Base-by-base conservation (phyloP, 2,888 invertebrate genomes). In the Pseudococcus jackbeardsleyi region DNA sequence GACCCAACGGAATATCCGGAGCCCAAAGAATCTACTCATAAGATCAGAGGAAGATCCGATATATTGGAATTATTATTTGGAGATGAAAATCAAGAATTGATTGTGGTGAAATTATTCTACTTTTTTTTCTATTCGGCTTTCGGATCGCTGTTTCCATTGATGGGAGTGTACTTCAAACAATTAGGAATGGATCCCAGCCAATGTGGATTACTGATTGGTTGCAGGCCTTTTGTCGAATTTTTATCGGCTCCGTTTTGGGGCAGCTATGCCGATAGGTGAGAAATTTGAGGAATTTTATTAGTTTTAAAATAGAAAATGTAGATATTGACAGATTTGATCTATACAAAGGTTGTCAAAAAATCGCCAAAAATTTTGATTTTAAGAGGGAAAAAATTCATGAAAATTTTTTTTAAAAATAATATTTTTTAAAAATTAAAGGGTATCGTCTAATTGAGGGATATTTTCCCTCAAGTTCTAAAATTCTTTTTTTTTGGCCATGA, bases 121-220 rank as follows among this genome's bases (percentile, higher is more conserved):
- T 99, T 99, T 93, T 99, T 99, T 94, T 99, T 99, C 93, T 99
- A 99, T 92, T 98, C 99, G 72, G 99, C 99, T 0, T 99, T 99
- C 92, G 99, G 99, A 8, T 98, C 98, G 0, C 94, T 99, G 19
- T 99, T 99, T 91, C 99, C 99, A 0, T 93, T 99, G 89, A 97
- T 99, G 96, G 99, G 98, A 59, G 97, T 99, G 82, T 99, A 99
- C 93, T 99, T 99, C 93, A 99, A 99, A 93, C 99, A 99, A 93
- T 96, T 99, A 95, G 98, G 98, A 89, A 98, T 99, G 98, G 99
- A 98, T 92, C 97, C 99, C 0, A 96, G 96, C 22, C 98, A 99
- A 92, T 97, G 97, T 91, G 98, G 98, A 8, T 93, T 97, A 89
- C 93, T 97, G n/a, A 96, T 99, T 90, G 99, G 99, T 42, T 96